Conservation (phyloP, 2,797 vertebrate species). For the Paramormyrops hopkinsi region DNA sequence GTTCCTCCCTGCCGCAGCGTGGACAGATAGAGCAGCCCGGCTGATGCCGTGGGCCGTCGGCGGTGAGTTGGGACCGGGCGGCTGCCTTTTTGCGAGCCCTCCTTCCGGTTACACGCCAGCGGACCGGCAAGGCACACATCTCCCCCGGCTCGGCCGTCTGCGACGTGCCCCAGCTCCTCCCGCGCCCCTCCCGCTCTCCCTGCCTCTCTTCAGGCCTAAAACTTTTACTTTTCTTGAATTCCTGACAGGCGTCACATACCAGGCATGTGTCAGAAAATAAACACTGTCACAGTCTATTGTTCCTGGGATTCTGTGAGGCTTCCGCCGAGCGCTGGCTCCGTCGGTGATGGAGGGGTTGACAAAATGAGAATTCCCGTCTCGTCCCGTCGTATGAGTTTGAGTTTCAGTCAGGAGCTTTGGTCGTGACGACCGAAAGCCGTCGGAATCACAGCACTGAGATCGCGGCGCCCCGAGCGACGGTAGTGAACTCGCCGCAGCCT, state of each 20-base stretch:
- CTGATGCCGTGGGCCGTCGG: conserved; percentile 28
- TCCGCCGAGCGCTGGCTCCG: not conserved
- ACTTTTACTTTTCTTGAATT: not conserved
- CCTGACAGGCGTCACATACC: not conserved
- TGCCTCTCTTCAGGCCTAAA: not conserved
- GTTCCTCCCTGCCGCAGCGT: not conserved
- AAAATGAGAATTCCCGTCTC: not conserved
- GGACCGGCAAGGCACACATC: not conserved
- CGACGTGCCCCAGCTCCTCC: not conserved
- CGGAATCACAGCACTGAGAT: not conserved
- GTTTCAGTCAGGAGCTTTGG: not conserved
- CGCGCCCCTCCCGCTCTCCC: not conserved
- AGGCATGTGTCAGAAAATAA: not conserved
- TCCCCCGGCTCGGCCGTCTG: not conserved
- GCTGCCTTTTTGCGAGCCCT: not conserved
- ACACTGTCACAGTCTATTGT: not conserved
- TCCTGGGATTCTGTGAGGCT: not conserved
- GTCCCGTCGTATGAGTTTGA: not conserved
- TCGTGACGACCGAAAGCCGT: not conserved
- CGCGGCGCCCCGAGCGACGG: conserved; percentile 28
- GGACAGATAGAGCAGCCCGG: conserved; percentile 52
- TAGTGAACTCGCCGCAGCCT: conserved; percentile 10
- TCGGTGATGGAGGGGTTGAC: not conserved
- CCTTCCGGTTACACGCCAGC: not conserved
- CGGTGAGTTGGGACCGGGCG: not conserved